Conservation (phyloP, 1,140 invertebrate species). For the Micrasema longulum region DNA sequence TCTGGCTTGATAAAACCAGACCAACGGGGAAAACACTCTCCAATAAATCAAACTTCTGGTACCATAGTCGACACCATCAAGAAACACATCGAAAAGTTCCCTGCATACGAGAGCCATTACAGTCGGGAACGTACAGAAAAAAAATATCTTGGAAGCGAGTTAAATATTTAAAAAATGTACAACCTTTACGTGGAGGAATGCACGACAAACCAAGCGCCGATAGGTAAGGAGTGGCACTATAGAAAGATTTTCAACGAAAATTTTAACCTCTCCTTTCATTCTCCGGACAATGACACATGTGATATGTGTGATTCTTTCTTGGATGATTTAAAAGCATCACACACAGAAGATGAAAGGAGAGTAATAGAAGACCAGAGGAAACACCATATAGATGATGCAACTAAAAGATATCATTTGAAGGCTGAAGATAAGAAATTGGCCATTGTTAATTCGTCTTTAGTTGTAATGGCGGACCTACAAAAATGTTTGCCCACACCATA, state of each 20-base stretch:
- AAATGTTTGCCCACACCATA: slow-evolving; percentile 11
- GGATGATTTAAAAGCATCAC: background rate
- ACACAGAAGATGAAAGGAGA: background rate
- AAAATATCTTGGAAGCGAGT: background rate
- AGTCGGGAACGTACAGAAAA: slow-evolving; percentile 3
- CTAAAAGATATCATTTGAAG: background rate
- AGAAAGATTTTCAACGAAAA: slow-evolving; percentile 4
- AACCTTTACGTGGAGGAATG: slow-evolving; percentile 1
- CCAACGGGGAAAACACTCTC: background rate
- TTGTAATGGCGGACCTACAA: slow-evolving; percentile 6
- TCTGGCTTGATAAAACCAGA: background rate
- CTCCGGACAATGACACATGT: slow-evolving; percentile 3
- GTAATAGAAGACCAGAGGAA: background rate
- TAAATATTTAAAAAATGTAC: background rate
- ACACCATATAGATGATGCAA: background rate
- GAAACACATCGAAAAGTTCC: slow-evolving; percentile 6
- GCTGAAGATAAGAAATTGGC: background rate
- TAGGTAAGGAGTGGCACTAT: background rate
- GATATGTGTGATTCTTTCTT: background rate
- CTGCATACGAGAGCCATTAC: background rate
- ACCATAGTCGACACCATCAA: background rate
- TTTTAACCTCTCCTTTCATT: slow-evolving; percentile 4
- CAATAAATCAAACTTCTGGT: background rate
- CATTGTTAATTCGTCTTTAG: too few species aligned
- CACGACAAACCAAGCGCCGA: background rate